phyloP scores from a whole-genome alignment of 2,888 invertebrate genomes.

The Heliothis peltigera region DNA sequence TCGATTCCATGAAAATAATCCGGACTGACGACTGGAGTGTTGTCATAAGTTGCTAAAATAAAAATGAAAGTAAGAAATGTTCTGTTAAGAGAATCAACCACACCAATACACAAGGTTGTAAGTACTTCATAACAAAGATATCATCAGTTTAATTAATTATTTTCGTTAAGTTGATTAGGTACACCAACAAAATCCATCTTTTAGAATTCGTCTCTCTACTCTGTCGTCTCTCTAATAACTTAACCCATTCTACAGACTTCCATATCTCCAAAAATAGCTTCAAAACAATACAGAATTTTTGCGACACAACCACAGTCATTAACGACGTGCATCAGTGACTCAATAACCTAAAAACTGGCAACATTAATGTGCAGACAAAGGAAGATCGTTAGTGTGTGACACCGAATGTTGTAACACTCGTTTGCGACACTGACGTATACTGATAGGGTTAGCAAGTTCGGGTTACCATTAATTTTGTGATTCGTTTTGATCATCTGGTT shows the following conservation, averaged over 20 bases:
- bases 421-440: constrained; percentile 49
- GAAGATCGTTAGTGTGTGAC: constrained; percentile 59
- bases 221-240: background rate
- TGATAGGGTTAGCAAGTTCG: constrained; percentile 33
- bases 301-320: constrained; percentile 33
- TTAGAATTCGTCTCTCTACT: no score
- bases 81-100: no score
- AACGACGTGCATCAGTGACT: constrained; percentile 51
- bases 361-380: constrained; percentile 57
- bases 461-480: constrained; percentile 1
- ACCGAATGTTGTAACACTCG: constrained; percentile 47
- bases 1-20: background rate
- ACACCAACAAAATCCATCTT: no score
- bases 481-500: no score
- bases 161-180: no score
- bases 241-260: background rate
- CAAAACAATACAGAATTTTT: constrained; percentile 39
- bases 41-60: background rate
- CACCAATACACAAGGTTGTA: no score
- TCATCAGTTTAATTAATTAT: no score
- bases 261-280: background rate
- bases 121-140: no score
- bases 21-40: background rate
- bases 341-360: constrained; percentile 51
- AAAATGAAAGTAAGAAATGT: background rate